Evolutionary conservation across 2,797 vertebrate genomes (phyloP), one percentile per base, ranked within the genome.

Genomic region (Cyclopterus lumpus): DNA sequence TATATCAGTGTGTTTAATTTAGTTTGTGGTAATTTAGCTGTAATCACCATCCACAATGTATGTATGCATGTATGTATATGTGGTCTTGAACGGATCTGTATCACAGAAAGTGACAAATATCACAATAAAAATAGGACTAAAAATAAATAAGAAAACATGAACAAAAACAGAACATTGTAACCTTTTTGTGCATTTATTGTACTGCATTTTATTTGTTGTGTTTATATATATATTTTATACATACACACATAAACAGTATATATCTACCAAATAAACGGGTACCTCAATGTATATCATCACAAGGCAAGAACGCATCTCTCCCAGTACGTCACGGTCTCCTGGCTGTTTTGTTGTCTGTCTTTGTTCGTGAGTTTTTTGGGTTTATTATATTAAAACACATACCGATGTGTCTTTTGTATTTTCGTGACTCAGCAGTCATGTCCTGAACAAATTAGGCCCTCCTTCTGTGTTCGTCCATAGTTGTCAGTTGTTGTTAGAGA

Each of bases 401-500:
- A 14, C 26, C 15, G 1, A 69, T 40, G 18, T 44, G 30, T 48
- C 38, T 38, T 70, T 18, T 64, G 44, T 58, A 38, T 28, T 72
- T 6, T 38, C 42, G 49, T 61, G 71, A 68, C 58, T 75, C 46
- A 38, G 26, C 11, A 22, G 49, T 63, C 28, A 24, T 64, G 20
- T 64, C 16, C 12, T 26, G 4, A 15, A 70, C 36, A 54, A 75
- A 54, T 64, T 34, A 40, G 57, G n/a, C 53, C 16, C 51, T 59
- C 48, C 26, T 67, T 18, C 63, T 42, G 59, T 46, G 34, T 73
- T 46, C 49, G 28, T 76, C 64, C 12, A 57, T 70, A 77, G 30
- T 86, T 68, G 57, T 42, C 38, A 55, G 34, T 49, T 81, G 53
- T 53, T 53, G 46, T 51, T 32, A 72, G 53, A 82, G 77, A 82